Percentiles rank a stretch among this genome's conserved stretches.
These are phyloP conservation scores for Progne subis DNA, from an alignment of 2,113 vertebrate genomes.

Conservation along the genomic window DNA sequence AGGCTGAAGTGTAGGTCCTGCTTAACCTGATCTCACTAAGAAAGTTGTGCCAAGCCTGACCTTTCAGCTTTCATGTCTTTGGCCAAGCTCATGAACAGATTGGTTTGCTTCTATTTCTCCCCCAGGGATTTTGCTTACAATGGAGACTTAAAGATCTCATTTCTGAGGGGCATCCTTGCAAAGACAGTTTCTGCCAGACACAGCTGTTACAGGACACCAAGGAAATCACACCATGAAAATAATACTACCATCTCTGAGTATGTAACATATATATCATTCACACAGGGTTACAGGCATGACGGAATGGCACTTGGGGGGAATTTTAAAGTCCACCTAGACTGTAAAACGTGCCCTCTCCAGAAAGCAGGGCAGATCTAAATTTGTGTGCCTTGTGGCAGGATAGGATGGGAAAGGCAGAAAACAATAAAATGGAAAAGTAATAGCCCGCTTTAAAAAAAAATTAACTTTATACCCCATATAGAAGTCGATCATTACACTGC, in stretches of 20 bases:
- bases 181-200: not conserved
- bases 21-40: not conserved
- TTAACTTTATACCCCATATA: not conserved
- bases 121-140: not conserved
- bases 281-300: not conserved
- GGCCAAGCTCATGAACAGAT: not conserved
- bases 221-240: not conserved
- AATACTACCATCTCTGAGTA: not conserved
- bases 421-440: not conserved
- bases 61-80: not conserved
- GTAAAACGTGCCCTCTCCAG: not conserved
- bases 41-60: not conserved
- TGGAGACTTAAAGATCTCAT: not conserved
- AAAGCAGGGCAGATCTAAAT: not conserved
- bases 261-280: not conserved
- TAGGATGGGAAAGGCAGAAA: not conserved
- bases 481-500: not conserved
- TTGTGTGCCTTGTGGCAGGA: not conserved
- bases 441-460: not conserved
- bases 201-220: conserved; percentile 15
- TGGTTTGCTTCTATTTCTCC: not conserved
- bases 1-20: not conserved
- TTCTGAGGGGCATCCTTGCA: not conserved
- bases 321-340: not conserved
- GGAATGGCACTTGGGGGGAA: not conserved